Percentiles rank a stretch among this genome's conserved stretches.
Evolutionary conservation across 2,113 vertebrate species (phyloP).

Genomic region (Oreochromis niloticus): DNA sequence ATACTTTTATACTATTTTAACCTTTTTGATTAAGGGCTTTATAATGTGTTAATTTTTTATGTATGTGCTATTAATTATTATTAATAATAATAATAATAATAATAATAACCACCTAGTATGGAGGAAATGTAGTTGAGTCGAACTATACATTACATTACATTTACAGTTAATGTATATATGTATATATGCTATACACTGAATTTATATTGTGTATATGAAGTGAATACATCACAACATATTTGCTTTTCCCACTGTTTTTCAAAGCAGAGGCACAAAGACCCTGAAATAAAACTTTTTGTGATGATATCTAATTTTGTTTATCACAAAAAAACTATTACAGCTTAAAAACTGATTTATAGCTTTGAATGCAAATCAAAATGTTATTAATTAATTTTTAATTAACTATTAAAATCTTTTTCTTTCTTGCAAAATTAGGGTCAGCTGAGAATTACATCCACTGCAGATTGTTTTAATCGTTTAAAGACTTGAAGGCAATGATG

Average conservation of each 20-base stretch:
- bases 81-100: background rate
- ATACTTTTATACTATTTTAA: background rate
- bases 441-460: background rate
- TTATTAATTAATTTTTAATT: background rate
- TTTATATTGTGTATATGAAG: background rate
- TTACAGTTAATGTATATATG: background rate
- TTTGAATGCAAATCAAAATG: background rate
- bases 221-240: background rate
- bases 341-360: background rate
- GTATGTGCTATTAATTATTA: background rate
- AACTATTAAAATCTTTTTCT: background rate
- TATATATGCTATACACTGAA: background rate
- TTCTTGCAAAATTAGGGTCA: background rate
- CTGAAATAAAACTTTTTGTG: background rate
- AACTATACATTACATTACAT: background rate
- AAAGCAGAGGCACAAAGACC: background rate
- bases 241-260: background rate
- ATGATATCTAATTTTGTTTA: background rate
- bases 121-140: background rate
- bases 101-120: rapidly evolving
- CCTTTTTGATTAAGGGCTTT: background rate
- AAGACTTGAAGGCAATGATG: rapidly evolving
- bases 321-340: background rate
- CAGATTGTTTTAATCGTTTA: background rate
- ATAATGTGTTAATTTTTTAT: background rate